Percentiles rank a stretch among this genome's conserved stretches.
These are phyloP conservation scores for Uloborus plumipes DNA, from an alignment of 2,888 invertebrate genomes.

Conservation along the genomic window DNA sequence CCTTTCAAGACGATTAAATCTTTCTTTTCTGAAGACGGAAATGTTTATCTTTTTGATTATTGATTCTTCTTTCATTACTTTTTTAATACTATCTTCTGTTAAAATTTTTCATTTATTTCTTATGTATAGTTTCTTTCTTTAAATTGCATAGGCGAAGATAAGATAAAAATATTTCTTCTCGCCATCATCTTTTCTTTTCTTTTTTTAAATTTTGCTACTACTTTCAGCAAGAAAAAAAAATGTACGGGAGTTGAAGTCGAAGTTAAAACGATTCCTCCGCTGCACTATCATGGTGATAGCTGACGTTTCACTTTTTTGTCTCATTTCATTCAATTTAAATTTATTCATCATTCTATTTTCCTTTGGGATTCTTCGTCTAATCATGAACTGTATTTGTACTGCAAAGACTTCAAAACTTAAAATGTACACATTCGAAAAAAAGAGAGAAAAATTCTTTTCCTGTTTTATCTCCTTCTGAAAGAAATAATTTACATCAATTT, in stretches of 20 bases:
- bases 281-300: slow-evolving; percentile 37
- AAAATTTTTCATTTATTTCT: slow-evolving; percentile 9
- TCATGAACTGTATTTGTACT: neutral
- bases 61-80: slow-evolving; percentile 35
- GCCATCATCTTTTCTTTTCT: slow-evolving; percentile 13
- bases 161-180: slow-evolving; percentile 40
- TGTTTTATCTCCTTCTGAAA: no score
- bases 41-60: slow-evolving; percentile 64
- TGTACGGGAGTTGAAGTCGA: slow-evolving; percentile 13
- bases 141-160: slow-evolving; percentile 19
- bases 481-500: no score
- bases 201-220: slow-evolving; percentile 3
- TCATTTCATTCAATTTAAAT: slow-evolving; percentile 48
- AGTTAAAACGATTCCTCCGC: slow-evolving; percentile 28
- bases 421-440: no score
- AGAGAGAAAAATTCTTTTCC: no score
- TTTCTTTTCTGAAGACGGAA: slow-evolving; percentile 46
- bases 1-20: slow-evolving; percentile 61
- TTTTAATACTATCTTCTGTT: slow-evolving; percentile 6
- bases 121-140: slow-evolving; percentile 20
- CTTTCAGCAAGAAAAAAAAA: slow-evolving; percentile 16
- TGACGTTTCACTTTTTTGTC: slow-evolving; percentile 10
- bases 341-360: slow-evolving; percentile 40
- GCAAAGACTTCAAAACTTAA: no score
- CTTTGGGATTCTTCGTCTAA: slow-evolving; percentile 27